Evolutionary conservation across 2,113 vertebrate genomes (phyloP).

Genomic region (Haliaeetus leucogaster): DNA sequence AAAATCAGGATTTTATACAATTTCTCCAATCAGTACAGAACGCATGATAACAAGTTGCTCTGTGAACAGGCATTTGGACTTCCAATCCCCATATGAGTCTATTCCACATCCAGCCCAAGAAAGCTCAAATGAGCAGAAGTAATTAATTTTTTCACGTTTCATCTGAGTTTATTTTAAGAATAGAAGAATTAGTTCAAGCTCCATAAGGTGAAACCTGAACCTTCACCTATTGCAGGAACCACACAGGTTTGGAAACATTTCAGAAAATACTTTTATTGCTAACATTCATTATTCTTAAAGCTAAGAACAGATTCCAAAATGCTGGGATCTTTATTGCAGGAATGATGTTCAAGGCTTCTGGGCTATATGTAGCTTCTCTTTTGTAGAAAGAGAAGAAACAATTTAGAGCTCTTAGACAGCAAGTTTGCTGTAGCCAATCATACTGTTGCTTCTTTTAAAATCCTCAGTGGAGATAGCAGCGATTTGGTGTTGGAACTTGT

Average conservation of each 20-base stretch:
- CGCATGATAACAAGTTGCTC: not conserved
- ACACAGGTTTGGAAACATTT: not conserved
- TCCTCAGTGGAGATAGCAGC: not conserved
- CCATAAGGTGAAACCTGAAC: conserved; percentile 1
- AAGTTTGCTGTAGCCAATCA: not conserved
- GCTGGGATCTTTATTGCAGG: not conserved
- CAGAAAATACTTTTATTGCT: conserved; percentile 19
- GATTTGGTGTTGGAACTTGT: conserved; percentile 32
- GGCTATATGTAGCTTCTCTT: not conserved
- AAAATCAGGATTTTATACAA: not conserved
- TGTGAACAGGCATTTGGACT: not conserved
- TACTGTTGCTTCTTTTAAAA: conserved; percentile 37
- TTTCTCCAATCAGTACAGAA: not conserved
- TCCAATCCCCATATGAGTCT: accelerated
- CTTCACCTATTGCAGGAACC: conserved; percentile 9
- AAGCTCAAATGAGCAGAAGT: not conserved
- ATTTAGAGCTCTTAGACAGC: not conserved
- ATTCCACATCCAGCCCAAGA: not conserved
- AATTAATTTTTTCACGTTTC: not conserved
- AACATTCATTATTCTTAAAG: not conserved
- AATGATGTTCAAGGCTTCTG: not conserved
- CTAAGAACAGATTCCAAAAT: conserved; percentile 8
- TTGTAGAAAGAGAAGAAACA: not conserved
- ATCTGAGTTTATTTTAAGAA: conserved; percentile 2
- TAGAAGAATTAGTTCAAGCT: not conserved